A percentile compares a stretch with the other conserved stretches of the same genome.
Conservation (phyloP, 2,797 vertebrate species). For the Bufotes viridis region DNA sequence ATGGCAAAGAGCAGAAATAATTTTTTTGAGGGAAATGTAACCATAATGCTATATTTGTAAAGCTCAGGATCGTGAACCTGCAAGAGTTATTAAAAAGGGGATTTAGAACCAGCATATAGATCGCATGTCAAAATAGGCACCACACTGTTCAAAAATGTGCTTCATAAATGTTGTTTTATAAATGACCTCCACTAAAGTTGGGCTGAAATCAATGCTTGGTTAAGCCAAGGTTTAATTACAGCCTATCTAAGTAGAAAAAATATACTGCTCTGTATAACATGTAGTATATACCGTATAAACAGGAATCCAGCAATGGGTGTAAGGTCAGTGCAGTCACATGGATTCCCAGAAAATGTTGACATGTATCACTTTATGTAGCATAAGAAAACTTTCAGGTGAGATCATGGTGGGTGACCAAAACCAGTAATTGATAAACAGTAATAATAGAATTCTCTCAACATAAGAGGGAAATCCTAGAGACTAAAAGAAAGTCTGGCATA, state of each 20-base stretch:
- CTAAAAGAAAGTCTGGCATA: constrained; percentile 54
- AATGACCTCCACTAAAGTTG: constrained; percentile 64
- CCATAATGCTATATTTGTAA: background rate
- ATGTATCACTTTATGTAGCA: constrained; percentile 58
- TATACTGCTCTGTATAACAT: constrained; percentile 65
- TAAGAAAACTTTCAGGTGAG: constrained; percentile 56
- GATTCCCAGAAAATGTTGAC: constrained; percentile 60
- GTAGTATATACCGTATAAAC: constrained; percentile 69
- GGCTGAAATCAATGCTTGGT: constrained; percentile 58
- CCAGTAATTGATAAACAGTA: constrained; percentile 38
- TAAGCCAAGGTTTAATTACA: constrained; percentile 68
- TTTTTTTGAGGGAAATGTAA: background rate
- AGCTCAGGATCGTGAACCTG: background rate
- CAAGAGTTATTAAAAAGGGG: background rate
- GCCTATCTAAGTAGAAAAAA: constrained; percentile 68
- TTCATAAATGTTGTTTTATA: constrained; percentile 16
- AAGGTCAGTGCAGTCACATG: constrained; percentile 67
- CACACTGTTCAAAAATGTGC: background rate
- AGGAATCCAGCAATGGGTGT: constrained; percentile 61
- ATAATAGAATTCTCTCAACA: constrained; percentile 11
- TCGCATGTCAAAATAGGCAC: background rate
- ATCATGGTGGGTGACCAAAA: constrained; percentile 47
- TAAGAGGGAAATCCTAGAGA: background rate
- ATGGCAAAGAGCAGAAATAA: background rate
- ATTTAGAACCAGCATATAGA: background rate